Conservation (phyloP, 2,888 invertebrate genomes). For the Nowickia ferox region DNA sequence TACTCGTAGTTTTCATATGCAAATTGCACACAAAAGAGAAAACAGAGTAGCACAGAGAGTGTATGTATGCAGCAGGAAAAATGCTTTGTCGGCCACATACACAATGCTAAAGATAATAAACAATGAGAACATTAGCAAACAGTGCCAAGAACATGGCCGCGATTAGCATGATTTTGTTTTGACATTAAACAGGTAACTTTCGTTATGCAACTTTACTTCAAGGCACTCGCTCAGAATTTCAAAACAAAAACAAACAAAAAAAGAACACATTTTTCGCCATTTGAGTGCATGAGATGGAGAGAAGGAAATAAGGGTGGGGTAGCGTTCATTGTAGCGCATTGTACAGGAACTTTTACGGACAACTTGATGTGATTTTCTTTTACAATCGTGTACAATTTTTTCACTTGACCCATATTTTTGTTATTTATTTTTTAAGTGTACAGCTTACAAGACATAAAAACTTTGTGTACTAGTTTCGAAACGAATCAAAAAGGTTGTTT, state of each 20-base stretch:
- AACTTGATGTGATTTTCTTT: no score
- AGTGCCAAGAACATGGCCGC: constrained; percentile 37
- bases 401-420: no score
- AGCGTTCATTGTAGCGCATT: no score
- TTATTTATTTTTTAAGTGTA: no score
- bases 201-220: constrained; percentile 17
- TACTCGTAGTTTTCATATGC: constrained; percentile 61
- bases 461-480: no score
- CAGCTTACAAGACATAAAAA: no score
- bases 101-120: constrained; percentile 38
- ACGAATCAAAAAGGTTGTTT: no score
- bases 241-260: not conserved
- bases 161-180: constrained; percentile 50
- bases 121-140: not conserved
- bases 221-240: not conserved
- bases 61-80: not conserved
- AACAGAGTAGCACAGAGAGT: not conserved
- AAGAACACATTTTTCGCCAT: no score
- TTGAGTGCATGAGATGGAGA: no score
- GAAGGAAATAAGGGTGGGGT: no score
- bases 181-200: constrained; percentile 35
- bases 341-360: no score
- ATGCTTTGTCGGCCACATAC: constrained; percentile 10
- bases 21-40: constrained; percentile 62
- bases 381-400: no score